phyloP scores from a whole-genome alignment of 2,797 vertebrate genomes.

The Gila robusta region DNA sequence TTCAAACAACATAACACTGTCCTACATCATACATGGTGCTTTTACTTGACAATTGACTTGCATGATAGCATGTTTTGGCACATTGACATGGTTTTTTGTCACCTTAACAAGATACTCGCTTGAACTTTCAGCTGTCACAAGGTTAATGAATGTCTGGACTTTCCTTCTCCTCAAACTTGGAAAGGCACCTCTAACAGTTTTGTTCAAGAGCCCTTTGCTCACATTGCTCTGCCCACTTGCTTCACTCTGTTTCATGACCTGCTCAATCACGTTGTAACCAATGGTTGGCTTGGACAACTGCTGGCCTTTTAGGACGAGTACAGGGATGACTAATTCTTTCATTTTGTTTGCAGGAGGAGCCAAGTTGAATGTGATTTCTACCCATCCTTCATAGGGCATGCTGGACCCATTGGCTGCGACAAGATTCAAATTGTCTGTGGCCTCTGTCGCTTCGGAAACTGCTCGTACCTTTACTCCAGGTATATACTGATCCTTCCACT shows the following conservation, averaged over 20 bases:
- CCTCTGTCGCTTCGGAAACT: no score
- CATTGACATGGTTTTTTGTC: neutral
- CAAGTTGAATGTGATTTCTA: slow-evolving; percentile 42
- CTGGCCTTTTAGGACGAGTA: slow-evolving; percentile 37
- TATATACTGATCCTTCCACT: slow-evolving; percentile 36
- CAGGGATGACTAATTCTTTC: slow-evolving; percentile 30
- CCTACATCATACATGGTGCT: neutral
- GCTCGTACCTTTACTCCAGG: neutral
- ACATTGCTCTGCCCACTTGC: neutral
- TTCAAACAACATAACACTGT: slow-evolving; percentile 8
- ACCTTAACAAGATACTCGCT: neutral
- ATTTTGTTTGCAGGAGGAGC: neutral
- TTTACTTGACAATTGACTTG: neutral
- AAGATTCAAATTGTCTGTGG: slow-evolving; percentile 27
- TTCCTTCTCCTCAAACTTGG: neutral
- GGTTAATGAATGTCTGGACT: neutral
- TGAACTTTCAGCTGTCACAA: neutral
- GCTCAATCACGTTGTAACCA: slow-evolving; percentile 53
- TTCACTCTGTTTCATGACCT: slow-evolving; percentile 28
- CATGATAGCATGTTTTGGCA: neutral
- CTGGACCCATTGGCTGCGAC: slow-evolving; percentile 36
- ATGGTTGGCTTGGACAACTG: slow-evolving; percentile 39
- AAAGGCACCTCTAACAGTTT: slow-evolving; percentile 11
- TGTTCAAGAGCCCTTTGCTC: neutral
- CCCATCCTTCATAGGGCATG: slow-evolving; percentile 34